Base-by-base conservation (phyloP, 2,113 vertebrate genomes). In the Ardeotis arabs region DNA sequence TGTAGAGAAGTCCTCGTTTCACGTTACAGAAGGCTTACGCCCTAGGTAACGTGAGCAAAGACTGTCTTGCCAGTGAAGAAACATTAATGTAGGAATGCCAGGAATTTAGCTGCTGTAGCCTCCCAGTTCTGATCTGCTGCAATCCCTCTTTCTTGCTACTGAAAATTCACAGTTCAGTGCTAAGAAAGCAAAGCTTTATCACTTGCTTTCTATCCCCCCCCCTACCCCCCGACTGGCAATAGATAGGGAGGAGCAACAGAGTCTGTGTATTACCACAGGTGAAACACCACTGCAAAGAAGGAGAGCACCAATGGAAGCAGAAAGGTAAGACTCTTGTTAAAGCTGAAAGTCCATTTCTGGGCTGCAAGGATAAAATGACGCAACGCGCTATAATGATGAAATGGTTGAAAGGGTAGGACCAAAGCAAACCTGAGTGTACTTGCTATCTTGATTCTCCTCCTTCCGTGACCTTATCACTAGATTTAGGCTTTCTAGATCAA, bases 231-330 rank as follows among this genome's bases (percentile, higher is more conserved):
- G 41, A 41, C 41, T 41, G 41, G 41, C 56, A 81, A 10, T 2
- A 64, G 28, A 25, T 27, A 37, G 37, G 14, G 33, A 29, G 20
- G 25, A 80, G n/a, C 14, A 35, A 0, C 19, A 45, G 15, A 2
- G 1, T 25, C 69, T 4, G 0, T 31, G 5, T 23, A 2, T 83
- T 85, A 28, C 41, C 0, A 0, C 2, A 37, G 56, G 28, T 76
- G 75, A 87, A 80, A 62, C 41, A 37, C 25, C 27, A n/a, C 53
- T 2, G 4, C 25, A 25, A 45, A 56, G 49, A 64, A 79, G 17
- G 44, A 19, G 68, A 78, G 62, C 44, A 12, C 63, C 21, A 52
- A 33, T 2, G 50, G 74, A 82, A 66, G 6, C 67, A 85, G 21
- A 9, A 58, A 39, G 22, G 6, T 29, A 44, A 52, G 33, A 6